Evolutionary conservation across 2,797 vertebrate species (phyloP).

Genomic region (Cottoperca gobio): DNA sequence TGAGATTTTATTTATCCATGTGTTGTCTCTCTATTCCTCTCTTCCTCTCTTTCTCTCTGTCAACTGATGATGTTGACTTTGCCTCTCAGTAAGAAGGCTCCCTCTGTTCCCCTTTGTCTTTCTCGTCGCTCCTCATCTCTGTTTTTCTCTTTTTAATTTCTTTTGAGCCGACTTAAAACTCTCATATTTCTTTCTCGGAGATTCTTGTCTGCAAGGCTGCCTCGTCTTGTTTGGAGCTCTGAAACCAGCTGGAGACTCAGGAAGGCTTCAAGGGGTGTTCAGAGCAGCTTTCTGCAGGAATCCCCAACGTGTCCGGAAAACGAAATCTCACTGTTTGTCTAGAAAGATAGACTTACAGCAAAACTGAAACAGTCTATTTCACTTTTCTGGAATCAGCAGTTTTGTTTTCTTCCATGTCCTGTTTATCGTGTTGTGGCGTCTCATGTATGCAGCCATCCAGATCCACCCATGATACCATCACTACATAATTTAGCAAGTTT

Average conservation of each 20-base stretch:
- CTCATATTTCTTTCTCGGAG: slow-evolving; percentile 44
- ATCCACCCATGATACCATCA: slow-evolving; percentile 2
- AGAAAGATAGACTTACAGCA: slow-evolving; percentile 2
- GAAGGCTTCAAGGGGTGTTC: slow-evolving; percentile 43
- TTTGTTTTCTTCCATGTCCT: slow-evolving; percentile 21
- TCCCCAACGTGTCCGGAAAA: slow-evolving; percentile 17
- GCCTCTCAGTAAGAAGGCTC: slow-evolving; percentile 40
- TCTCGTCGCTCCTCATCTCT: slow-evolving; percentile 1
- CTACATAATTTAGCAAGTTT: slow-evolving; percentile 33
- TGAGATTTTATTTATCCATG: slow-evolving; percentile 67
- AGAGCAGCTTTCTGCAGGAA: slow-evolving; percentile 39
- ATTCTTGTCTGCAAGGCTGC: slow-evolving; percentile 39
- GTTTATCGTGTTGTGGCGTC: not conserved
- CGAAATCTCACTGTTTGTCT: slow-evolving; percentile 28
- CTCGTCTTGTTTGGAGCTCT: slow-evolving; percentile 5
- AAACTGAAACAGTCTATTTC: slow-evolving; percentile 18
- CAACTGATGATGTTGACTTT: slow-evolving; percentile 64
- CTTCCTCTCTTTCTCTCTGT: slow-evolving; percentile 23
- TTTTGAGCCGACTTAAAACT: slow-evolving; percentile 28
- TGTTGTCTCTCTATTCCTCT: slow-evolving; percentile 28
- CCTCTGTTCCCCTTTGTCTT: slow-evolving; percentile 30
- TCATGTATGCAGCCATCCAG: not conserved
- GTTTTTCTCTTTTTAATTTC: slow-evolving; percentile 33
- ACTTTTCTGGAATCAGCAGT: slow-evolving; percentile 37
- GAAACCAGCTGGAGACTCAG: slow-evolving; percentile 39